These are phyloP conservation scores for Rhagonycha fulva DNA, from an alignment of 2,888 invertebrate genomes.

Conservation along the genomic window DNA sequence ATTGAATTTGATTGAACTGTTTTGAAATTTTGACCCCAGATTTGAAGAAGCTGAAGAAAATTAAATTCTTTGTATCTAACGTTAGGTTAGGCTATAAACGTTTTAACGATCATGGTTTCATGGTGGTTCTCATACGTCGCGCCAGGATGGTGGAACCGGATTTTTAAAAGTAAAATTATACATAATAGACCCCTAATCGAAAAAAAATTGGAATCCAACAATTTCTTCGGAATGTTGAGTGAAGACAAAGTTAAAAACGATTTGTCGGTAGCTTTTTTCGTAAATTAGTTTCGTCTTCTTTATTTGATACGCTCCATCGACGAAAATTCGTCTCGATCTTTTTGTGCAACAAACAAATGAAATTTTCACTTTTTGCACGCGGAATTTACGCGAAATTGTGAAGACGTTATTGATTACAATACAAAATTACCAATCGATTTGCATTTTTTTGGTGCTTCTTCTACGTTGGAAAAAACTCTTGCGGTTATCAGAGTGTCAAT, in stretches of 20 bases:
- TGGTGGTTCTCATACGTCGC: not conserved
- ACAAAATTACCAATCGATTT: not conserved
- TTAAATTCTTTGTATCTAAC: not conserved
- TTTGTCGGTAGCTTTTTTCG: slow-evolving; percentile 5
- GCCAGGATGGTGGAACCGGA: slow-evolving; percentile 7
- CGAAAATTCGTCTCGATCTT: not conserved
- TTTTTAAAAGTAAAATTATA: slow-evolving; percentile 3
- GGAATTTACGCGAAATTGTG: not conserved
- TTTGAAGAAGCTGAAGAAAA: not conserved
- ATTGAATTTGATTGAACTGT: not conserved
- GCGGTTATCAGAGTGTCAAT: not conserved
- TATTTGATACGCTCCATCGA: slow-evolving; percentile 4
- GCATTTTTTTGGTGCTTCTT: not conserved
- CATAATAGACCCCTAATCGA: not conserved
- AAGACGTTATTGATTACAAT: not conserved
- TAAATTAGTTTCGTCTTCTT: slow-evolving; percentile 7
- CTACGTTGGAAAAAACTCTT: not conserved
- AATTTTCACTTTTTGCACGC: not conserved
- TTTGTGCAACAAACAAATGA: not conserved
- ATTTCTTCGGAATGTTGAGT: slow-evolving; percentile 14
- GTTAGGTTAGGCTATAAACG: too few relatives aligned
- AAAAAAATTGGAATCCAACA: slow-evolving; percentile 8
- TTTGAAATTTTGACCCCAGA: not conserved
- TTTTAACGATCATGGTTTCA: not conserved
- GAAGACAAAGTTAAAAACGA: slow-evolving; percentile 4